Conservation (phyloP, 2,797 vertebrate species). For the Chelidonichthys spinosus region DNA sequence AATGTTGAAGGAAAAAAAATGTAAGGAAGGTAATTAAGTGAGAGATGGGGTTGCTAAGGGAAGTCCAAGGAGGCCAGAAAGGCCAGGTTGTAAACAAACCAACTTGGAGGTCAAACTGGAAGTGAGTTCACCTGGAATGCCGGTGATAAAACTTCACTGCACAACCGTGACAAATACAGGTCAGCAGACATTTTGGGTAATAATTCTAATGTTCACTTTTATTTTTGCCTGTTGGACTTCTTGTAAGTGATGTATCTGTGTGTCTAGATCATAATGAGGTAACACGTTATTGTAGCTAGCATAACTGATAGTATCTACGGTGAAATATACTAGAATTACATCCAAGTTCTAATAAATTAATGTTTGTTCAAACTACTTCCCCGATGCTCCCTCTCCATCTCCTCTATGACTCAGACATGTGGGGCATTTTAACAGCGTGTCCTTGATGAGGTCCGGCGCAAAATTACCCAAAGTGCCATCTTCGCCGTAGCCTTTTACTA, state of each 20-base stretch:
- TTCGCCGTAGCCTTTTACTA: conserved; percentile 63
- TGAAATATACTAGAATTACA: background rate
- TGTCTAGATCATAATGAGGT: background rate
- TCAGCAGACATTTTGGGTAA: background rate
- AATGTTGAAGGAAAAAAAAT: background rate
- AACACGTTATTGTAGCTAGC: no score
- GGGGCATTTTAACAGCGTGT: conserved; percentile 68
- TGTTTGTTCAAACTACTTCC: conserved; percentile 55
- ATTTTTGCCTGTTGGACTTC: background rate
- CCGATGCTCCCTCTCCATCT: conserved; percentile 36
- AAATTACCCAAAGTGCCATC: conserved; percentile 74
- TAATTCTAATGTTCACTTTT: background rate
- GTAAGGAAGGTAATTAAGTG: background rate
- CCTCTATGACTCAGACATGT: conserved; percentile 59
- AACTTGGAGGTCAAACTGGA: background rate
- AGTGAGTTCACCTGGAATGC: background rate
- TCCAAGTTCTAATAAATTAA: conserved; percentile 8
- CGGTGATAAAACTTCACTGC: background rate
- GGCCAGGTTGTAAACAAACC: conserved; percentile 1
- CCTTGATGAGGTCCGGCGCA: conserved; percentile 70
- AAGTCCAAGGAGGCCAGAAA: background rate
- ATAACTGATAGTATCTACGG: background rate
- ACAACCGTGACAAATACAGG: background rate
- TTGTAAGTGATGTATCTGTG: no score
- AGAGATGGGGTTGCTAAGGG: background rate